phyloP scores from a whole-genome alignment of 2,888 invertebrate genomes.

The Orgyia antiqua region DNA sequence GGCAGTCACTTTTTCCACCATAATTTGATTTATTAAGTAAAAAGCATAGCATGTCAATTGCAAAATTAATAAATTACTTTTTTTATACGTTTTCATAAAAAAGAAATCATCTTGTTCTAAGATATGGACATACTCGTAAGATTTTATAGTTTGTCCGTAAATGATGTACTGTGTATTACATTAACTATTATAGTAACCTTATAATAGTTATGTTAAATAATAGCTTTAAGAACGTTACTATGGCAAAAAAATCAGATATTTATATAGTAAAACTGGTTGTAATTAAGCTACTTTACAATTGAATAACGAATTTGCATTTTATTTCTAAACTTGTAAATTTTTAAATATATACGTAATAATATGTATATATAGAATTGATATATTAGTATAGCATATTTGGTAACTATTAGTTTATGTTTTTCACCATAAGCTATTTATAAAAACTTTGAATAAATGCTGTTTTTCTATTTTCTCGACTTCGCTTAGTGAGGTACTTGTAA shows the following conservation, averaged over 20 bases:
- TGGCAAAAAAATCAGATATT: slow-evolving; percentile 22
- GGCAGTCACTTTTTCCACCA: no score
- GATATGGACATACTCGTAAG: no score
- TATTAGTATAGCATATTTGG: slow-evolving; percentile 33
- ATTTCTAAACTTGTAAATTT: slow-evolving; percentile 50
- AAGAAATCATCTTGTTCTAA: no score
- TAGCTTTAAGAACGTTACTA: slow-evolving; percentile 21
- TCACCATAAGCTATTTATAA: slow-evolving; percentile 37
- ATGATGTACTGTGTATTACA: no score
- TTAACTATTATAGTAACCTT: no score
- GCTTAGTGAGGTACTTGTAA: slow-evolving; percentile 63
- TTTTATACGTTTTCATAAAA: no score
- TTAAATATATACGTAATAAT: slow-evolving; percentile 34
- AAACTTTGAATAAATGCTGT: slow-evolving; percentile 33
- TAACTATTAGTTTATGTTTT: slow-evolving; percentile 31
- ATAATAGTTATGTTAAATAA: no score
- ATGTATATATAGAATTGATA: slow-evolving; percentile 35
- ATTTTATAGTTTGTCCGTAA: no score
- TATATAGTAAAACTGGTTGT: slow-evolving; percentile 23
- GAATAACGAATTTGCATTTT: slow-evolving; percentile 49
- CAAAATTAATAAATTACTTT: no score
- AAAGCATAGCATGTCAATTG: no score
- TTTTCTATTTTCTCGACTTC: slow-evolving; percentile 30
- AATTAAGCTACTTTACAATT: slow-evolving; percentile 34
- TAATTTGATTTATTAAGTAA: no score